These are phyloP conservation scores for Hiodon alosoides DNA, from an alignment of 2,113 vertebrate species.

Conservation along the genomic window DNA sequence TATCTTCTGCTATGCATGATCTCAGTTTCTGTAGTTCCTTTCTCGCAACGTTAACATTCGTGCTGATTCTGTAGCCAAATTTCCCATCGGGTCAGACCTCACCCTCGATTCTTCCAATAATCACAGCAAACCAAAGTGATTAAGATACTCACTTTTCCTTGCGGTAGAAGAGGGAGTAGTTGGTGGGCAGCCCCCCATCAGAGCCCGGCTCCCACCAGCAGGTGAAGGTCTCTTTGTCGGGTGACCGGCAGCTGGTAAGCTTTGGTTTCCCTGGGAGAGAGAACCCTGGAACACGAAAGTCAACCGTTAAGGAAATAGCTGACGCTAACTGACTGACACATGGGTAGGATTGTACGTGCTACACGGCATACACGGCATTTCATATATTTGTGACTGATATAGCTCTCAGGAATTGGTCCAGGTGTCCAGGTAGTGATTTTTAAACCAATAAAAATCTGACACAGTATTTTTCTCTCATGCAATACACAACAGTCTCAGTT, in stretches of 20 bases:
- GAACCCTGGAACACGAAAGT: slow-evolving; percentile 54
- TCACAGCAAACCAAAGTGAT: neutral
- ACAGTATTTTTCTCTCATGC: neutral
- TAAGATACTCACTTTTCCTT: slow-evolving; percentile 71
- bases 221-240: slow-evolving; percentile 88
- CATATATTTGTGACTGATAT: neutral
- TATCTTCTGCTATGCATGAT: too few relatives aligned
- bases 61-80: too few relatives aligned
- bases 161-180: slow-evolving; percentile 74
- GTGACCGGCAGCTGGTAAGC: slow-evolving; percentile 72
- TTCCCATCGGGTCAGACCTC: too few relatives aligned
- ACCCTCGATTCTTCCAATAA: too few relatives aligned
- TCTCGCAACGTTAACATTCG: too few relatives aligned
- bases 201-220: slow-evolving; percentile 87
- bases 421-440: too few relatives aligned
- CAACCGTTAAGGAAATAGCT: neutral
- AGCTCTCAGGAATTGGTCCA: neutral
- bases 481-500: too few relatives aligned
- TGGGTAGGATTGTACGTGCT: neutral
- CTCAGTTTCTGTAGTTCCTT: too few relatives aligned
- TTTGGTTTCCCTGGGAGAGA: slow-evolving; percentile 75
- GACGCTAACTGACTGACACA: neutral
- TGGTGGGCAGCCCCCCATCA: slow-evolving; percentile 75
- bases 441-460: neutral
- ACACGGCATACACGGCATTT: neutral